Percentiles rank a stretch among this genome's conserved stretches.
phyloP scores from a whole-genome alignment of 2,113 vertebrate genomes.

The Catharus bicknelli region DNA sequence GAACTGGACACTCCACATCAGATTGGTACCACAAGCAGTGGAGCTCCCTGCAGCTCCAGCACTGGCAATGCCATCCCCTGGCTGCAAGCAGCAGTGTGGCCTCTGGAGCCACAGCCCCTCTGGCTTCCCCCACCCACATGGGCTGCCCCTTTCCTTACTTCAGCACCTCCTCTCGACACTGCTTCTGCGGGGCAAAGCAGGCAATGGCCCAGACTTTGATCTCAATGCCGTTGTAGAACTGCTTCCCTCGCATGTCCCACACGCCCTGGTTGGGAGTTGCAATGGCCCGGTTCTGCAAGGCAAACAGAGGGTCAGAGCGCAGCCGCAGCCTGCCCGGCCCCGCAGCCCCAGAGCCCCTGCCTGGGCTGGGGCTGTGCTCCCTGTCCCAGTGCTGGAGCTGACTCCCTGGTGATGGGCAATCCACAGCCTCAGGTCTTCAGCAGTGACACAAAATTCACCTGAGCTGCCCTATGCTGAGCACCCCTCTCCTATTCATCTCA shows the following conservation, averaged over 20 bases:
- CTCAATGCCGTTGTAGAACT: slow-evolving; percentile 99
- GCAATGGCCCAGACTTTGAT: slow-evolving; percentile 99
- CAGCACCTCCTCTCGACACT: slow-evolving; percentile 97
- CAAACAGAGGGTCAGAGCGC: slow-evolving; percentile 33
- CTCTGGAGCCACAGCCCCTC: not conserved
- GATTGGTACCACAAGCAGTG: not conserved
- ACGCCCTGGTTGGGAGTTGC: slow-evolving; percentile 98
- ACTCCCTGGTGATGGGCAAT: not conserved
- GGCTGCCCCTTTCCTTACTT: slow-evolving; percentile 84
- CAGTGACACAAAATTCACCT: not conserved
- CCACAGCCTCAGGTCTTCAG: not conserved
- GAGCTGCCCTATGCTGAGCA: not conserved
- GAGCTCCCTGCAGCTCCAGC: not conserved
- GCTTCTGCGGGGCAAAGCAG: slow-evolving; percentile 98
- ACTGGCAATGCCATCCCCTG: not conserved
- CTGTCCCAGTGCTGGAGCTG: not conserved
- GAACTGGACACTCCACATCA: not conserved
- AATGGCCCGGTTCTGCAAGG: slow-evolving; percentile 92
- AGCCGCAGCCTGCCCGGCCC: not conserved
- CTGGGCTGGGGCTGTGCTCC: not conserved
- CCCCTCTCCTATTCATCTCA: not conserved
- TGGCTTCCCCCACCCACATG: not conserved
- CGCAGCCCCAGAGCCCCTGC: not conserved
- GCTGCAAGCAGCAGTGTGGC: not conserved
- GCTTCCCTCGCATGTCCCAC: slow-evolving; percentile 99